Evolutionary conservation across 2,888 invertebrate species (phyloP), one percentile per base, ranked within the genome.

Genomic region (Thumatha senex): DNA sequence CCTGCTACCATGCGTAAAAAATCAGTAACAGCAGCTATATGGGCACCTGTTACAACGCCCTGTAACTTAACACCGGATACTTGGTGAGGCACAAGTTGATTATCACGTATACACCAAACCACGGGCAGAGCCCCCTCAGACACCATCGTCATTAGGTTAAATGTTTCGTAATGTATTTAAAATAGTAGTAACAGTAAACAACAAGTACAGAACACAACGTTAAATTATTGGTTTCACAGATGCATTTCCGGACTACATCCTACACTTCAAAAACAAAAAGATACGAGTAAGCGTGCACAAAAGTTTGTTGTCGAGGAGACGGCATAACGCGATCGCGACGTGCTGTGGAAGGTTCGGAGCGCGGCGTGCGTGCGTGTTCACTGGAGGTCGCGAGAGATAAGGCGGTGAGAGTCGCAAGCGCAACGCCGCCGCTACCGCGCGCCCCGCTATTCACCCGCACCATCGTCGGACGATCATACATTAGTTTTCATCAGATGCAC

Each of bases 101-200:
- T 93, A 88, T 94, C 93, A 82, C 94, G 93, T 79, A 93, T 89
- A 90, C 94, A 94, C 94, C 94, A 94, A 80, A 94, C 94, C 70
- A 94, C 94, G 84, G 92, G 92, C 84, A 92, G 70, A 75, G 92
- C 87, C 82, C 93, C 93, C 80, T 93, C 92, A 62, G 94, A 93
- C 81, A 94, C 93, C 94, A 94, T 94, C 78, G 84, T 93, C 80
- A 75, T 64, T 66, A 74, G 65, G 69, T 72, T 64, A 64, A 75
- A 65, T 53, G 58, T 48, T 56, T 34, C 51, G 53, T 57, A 66
- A 61, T 45, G 51, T 67, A 45, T 61, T 47, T 49, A 56, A 58
- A 46, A 51, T 47, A 55, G 7, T 52, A 57, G 45, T 40, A 24
- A 52, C n/a, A n/a, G n/a, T n/a, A 54, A 11, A 48, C 60, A 44